Conservation (phyloP, 2,113 vertebrate genomes). For the Albula glossodonta region DNA sequence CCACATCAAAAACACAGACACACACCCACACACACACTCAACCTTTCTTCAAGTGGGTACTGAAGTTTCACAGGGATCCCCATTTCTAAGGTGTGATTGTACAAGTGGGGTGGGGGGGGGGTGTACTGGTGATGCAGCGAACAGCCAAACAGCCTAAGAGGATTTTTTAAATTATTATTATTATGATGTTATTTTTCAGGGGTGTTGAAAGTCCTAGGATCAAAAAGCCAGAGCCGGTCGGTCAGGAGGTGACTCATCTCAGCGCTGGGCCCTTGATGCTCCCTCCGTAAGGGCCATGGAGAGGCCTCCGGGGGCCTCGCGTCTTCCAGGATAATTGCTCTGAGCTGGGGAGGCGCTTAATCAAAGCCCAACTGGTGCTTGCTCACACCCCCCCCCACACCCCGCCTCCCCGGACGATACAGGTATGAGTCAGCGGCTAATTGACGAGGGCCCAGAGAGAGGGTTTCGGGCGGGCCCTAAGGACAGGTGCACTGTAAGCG, state of each 20-base stretch:
- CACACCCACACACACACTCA: not conserved
- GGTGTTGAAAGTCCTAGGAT: not conserved
- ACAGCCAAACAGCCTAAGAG: not conserved
- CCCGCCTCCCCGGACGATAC: not conserved
- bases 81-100: not conserved
- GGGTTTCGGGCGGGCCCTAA: not conserved
- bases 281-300: not conserved
- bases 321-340: not conserved
- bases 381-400: too few species aligned
- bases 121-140: not conserved
- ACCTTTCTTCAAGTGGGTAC: not conserved
- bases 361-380: not conserved
- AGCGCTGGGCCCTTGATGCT: not conserved
- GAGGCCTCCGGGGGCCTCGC: not conserved
- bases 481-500: not conserved
- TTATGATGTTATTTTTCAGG: not conserved
- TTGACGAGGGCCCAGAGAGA: not conserved
- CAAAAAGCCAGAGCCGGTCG: not conserved
- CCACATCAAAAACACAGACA: not conserved
- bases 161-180: not conserved
- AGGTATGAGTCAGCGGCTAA: not conserved
- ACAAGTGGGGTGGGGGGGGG: not conserved
- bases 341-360: not conserved
- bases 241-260: not conserved
- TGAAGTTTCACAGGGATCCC: not conserved